Percentiles rank a stretch among this genome's conserved stretches.
phyloP scores from a whole-genome alignment of 2,113 vertebrate genomes.

The Eretmochelys imbricata region DNA sequence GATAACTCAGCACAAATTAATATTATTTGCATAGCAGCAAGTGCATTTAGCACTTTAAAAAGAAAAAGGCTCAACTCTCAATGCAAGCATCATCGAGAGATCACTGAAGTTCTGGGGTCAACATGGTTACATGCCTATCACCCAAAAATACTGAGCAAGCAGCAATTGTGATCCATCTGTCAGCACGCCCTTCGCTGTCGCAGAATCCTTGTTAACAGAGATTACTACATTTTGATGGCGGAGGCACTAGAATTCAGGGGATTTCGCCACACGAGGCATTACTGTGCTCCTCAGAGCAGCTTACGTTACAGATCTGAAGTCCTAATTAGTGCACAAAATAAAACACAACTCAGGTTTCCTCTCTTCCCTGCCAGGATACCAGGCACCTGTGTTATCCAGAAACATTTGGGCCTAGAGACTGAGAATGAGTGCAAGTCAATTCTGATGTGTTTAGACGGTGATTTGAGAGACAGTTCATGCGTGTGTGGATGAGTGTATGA shows the following conservation, averaged over 20 bases:
- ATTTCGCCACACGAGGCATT: not conserved
- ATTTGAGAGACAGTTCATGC: not conserved
- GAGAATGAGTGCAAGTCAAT: not conserved
- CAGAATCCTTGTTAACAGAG: conserved; percentile 6
- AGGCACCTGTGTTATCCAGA: not conserved
- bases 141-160: not conserved
- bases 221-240: not conserved
- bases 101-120: not conserved
- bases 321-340: not conserved
- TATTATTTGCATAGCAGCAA: not conserved
- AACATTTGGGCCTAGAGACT: not conserved
- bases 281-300: not conserved
- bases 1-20: not conserved
- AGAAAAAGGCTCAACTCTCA: not conserved
- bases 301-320: not conserved
- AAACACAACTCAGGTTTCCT: not conserved
- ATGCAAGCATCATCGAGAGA: not conserved
- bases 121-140: not conserved
- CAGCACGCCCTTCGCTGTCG: conserved; percentile 43
- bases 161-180: conserved; percentile 35
- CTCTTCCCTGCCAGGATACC: conserved; percentile 1
- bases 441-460: not conserved
- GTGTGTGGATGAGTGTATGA: not conserved
- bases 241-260: not conserved
- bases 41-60: not conserved